phyloP scores from a whole-genome alignment of 2,888 invertebrate species.

The Cybosia mesomella region DNA sequence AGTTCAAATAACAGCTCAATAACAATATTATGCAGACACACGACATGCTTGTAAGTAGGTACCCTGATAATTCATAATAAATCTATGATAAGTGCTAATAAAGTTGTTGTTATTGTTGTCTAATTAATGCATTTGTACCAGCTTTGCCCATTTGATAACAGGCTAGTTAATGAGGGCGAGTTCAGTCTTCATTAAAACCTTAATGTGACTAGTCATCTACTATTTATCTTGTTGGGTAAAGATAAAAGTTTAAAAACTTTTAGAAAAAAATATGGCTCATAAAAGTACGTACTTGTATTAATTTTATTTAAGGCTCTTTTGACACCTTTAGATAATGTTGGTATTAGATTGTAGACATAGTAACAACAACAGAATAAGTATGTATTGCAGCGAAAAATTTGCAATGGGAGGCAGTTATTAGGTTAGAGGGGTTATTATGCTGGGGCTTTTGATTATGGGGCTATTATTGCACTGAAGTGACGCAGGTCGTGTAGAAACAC shows the following conservation, averaged over 20 bases:
- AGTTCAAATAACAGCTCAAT: not conserved
- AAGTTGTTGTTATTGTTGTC: not conserved
- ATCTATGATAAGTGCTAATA: not conserved
- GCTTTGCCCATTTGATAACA: conserved; percentile 4
- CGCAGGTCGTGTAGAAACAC: too few relatives aligned
- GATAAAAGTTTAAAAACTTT: not conserved
- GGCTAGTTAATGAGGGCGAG: not conserved
- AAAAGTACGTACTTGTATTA: not conserved
- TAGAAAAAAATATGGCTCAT: not conserved
- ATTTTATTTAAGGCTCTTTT: too few relatives aligned
- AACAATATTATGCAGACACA: not conserved
- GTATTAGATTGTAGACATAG: too few relatives aligned
- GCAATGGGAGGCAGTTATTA: too few relatives aligned
- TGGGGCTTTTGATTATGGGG: too few relatives aligned
- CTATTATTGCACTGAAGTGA: too few relatives aligned
- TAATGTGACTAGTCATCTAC: not conserved
- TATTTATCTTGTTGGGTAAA: not conserved
- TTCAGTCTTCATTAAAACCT: conserved; percentile 12
- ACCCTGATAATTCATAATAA: not conserved
- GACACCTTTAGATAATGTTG: too few relatives aligned
- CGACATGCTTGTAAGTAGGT: too few relatives aligned
- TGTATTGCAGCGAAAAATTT: too few relatives aligned
- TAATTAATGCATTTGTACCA: not conserved
- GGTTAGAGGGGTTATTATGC: too few relatives aligned
- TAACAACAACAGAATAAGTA: too few relatives aligned